These are phyloP conservation scores for Eufriesea mexicana DNA, from an alignment of 1,140 invertebrate genomes.

Conservation along the genomic window DNA sequence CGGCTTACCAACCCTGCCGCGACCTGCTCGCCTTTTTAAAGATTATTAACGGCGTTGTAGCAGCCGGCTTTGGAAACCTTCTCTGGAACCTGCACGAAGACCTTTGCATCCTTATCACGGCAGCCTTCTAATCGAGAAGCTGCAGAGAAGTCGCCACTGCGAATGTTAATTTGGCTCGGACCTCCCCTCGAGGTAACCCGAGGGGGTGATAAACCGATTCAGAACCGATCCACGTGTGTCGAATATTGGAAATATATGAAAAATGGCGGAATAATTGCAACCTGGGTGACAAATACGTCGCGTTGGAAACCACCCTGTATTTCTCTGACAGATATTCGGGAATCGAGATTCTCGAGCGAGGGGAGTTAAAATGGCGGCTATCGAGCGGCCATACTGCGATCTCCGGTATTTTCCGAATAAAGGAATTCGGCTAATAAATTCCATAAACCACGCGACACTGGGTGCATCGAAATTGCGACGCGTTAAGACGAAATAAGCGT, in stretches of 20 bases:
- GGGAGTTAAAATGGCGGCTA: background rate
- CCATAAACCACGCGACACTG: background rate
- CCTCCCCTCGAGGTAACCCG: too few species aligned
- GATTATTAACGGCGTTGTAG: constrained; percentile 46
- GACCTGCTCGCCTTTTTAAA: constrained; percentile 45
- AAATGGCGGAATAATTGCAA: too few species aligned
- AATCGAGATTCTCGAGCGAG: background rate
- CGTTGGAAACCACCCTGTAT: too few species aligned
- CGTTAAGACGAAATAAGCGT: constrained; percentile 38
- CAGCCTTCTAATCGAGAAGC: constrained; percentile 36
- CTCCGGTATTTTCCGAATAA: background rate
- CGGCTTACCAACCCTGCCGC: constrained; percentile 28
- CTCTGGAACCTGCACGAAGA: background rate
- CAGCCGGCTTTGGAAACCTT: background rate
- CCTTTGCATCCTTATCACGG: background rate
- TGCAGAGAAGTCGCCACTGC: background rate
- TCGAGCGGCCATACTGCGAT: background rate
- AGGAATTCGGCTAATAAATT: constrained; percentile 22
- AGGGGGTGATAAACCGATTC: background rate
- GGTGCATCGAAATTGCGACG: constrained; percentile 5
- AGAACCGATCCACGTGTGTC: too few species aligned
- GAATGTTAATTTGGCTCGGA: background rate
- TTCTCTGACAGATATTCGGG: too few species aligned
- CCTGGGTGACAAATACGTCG: too few species aligned
- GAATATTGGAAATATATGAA: too few species aligned